Evolutionary conservation across 2,797 vertebrate genomes (phyloP), one percentile per base, ranked within the genome.

Genomic region (Cyprinella venusta): DNA sequence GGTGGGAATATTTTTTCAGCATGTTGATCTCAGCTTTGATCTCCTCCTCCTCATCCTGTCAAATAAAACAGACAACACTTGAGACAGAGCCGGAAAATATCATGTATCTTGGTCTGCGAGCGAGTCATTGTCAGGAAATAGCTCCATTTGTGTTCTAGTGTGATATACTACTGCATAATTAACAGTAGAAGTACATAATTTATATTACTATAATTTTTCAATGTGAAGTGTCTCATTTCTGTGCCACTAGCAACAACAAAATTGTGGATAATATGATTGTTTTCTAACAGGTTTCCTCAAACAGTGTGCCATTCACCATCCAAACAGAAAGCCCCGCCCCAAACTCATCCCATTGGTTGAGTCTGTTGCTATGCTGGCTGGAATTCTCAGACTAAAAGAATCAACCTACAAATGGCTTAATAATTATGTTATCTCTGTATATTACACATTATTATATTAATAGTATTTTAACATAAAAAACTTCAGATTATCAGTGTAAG

Each of bases 21-120:
- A 99, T 99, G 91, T 99, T 99, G 93, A 99, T 99, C 93, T 99
- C 98, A 36, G 98, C 97, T 92, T 99, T 99, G 93, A 99, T 99
- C 94, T 99, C 98, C 92, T 99, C 98, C 88, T 99, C 98, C 94
- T 98, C 98, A 94, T 98, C 97, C 98, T 99, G 82, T 71, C 52
- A 75, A 42, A 82, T 24, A 78, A 79, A 74, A 84, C 52, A 89
- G 70, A 88, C 50, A 87, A 76, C 71, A 68, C 21, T 67, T n/a
- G 24, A 48, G 24, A 77, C 54, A 6, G 26, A 70, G 69, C 19
- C 8, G 21, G 69, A 38, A 64, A 50, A 64, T 24, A 64, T 30
- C 8, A 19, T 4, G 26, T 24, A 21, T 59, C 24, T 56, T 45
- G 38, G 79, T 68, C 48, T 52, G 3, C 19, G 33, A 40, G 50